Base-by-base conservation (phyloP, 2,888 invertebrate species). In the Drosophila vallismaia region DNA sequence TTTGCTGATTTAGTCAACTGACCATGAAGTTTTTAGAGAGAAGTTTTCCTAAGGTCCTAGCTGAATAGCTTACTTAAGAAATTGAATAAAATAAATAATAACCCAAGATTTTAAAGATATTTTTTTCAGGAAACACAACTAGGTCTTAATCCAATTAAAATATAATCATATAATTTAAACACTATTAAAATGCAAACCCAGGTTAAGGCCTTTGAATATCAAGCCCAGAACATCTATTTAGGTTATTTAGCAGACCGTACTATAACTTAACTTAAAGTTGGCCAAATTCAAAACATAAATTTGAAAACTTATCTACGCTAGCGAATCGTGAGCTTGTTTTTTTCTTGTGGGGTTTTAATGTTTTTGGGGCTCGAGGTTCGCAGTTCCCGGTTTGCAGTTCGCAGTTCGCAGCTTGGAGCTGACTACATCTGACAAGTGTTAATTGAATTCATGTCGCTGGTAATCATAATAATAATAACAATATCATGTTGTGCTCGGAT, bases 381-480 rank as follows among this genome's bases (percentile, higher is more conserved):
- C 52, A 56, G 73, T 55, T 56, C 56, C 42, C 31, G 36, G 64
- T 38, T 52, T 49, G 33, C 48, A 45, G 40, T 51, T 48, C 52
- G 64, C 55, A 59, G 76, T 66, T 66, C 44, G 44, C 14, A 45
- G 67, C 67, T 59, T 12, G 12, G 14, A 63, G 74, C 82, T 86
- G 88, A 85, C 85, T 84, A 72, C 77, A 60, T 70, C 89, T 89
- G 90, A 88, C 90, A 90, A 90, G 89, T 90, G 89, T 90, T 90
- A 90, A 90, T 90, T 90, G 89, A 90, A 90, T 90, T 90, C 90
- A 90, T 90, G 90, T 89, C 89, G 87, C 89, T 77, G 88, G 88
- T 90, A 90, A 90, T 90, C 89, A 90, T 89, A 89, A 90, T 90
- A 90, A 89, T 90, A 90, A 89, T 85, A 85, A 85, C 84, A 87